A percentile compares a stretch with the other conserved stretches of the same genome.
Conservation (phyloP, 2,113 vertebrate genomes). For the Varanus komodoensis region DNA sequence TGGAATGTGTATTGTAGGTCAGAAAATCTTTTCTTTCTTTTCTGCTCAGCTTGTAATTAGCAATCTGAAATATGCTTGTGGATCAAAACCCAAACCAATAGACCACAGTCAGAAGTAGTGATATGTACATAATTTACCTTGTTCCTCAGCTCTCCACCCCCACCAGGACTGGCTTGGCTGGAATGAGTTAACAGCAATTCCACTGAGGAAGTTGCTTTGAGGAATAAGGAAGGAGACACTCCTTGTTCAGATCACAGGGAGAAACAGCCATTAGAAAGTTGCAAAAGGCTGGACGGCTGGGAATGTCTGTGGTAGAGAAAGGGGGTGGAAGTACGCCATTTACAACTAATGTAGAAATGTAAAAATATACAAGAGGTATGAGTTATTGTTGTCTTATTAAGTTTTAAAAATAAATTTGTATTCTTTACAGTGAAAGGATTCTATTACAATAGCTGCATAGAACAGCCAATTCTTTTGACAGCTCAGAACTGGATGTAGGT, state of each 20-base stretch:
- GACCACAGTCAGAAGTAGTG: not conserved
- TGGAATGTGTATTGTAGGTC: not conserved
- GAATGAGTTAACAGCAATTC: not conserved
- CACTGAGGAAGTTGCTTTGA: not conserved
- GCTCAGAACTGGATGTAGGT: not conserved
- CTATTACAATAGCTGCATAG: not conserved
- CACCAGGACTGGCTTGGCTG: not conserved
- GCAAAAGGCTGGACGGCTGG: not conserved
- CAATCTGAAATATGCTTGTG: not conserved
- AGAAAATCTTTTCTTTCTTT: not conserved
- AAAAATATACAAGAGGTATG: not conserved
- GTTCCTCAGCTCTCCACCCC: not conserved
- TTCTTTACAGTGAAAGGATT: not conserved
- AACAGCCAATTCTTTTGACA: not conserved
- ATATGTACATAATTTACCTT: not conserved
- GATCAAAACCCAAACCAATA: not conserved
- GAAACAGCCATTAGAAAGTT: not conserved
- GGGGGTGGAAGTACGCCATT: not conserved
- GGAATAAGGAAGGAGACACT: not conserved
- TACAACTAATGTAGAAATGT: not conserved
- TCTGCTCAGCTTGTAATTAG: not conserved
- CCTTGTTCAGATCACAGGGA: not conserved
- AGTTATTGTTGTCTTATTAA: not conserved
- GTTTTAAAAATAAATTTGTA: not conserved
- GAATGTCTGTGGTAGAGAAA: not conserved